A percentile compares a stretch with the other conserved stretches of the same genome.
Evolutionary conservation across 2,888 invertebrate genomes (phyloP).

Genomic region (Kryphioiulus occultus): DNA sequence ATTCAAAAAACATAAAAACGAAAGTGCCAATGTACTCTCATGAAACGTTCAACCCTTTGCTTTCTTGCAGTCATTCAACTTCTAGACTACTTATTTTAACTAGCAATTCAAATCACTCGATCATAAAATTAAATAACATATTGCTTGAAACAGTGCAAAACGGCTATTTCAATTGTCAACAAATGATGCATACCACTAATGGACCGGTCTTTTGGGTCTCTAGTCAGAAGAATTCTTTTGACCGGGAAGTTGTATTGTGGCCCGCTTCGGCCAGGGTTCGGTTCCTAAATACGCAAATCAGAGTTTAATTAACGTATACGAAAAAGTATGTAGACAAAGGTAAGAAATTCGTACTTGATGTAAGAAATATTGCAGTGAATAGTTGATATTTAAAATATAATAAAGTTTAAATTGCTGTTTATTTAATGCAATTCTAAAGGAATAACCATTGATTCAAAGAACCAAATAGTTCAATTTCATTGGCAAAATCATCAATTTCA

Average conservation of each 20-base stretch:
- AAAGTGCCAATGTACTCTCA: background rate
- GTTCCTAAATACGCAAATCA: slow-evolving; percentile 14
- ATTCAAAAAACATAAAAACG: background rate
- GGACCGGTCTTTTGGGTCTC: slow-evolving; percentile 68
- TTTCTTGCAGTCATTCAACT: background rate
- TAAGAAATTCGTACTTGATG: background rate
- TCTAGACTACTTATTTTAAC: background rate
- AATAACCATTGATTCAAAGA: background rate
- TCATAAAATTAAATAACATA: background rate
- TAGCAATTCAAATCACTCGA: too few relatives aligned
- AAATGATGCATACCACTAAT: slow-evolving; percentile 63
- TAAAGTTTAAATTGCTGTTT: background rate
- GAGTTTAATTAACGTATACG: background rate
- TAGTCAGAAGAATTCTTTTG: slow-evolving; percentile 68
- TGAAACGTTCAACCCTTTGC: background rate
- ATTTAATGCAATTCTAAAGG: background rate
- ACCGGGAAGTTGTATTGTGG: slow-evolving; percentile 64
- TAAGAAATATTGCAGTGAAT: background rate
- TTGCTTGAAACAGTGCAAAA: background rate
- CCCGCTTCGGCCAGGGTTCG: background rate
- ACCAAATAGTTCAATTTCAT: background rate
- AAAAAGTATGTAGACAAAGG: background rate
- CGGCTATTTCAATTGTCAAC: background rate
- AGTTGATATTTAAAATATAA: background rate
- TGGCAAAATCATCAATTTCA: background rate